A percentile compares a stretch with the other conserved stretches of the same genome.
Conservation (phyloP, 2,888 invertebrate species). For the Pachliopta kotzebuea region DNA sequence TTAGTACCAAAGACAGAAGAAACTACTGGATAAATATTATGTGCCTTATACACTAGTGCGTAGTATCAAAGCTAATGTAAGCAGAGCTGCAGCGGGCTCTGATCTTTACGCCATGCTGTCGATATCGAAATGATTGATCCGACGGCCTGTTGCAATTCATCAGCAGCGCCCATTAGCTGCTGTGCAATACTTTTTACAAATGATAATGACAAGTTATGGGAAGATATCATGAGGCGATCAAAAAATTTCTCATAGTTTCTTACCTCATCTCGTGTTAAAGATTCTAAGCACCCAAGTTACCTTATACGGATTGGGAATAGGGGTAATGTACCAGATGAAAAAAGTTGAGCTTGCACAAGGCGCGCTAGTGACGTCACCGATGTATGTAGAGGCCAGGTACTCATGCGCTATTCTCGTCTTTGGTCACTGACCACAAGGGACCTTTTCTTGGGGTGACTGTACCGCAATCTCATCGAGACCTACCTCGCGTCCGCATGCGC, state of each 20-base stretch:
- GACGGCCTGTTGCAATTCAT: not conserved
- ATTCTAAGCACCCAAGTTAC: conserved; percentile 16
- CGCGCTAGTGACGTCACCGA: conserved; percentile 59
- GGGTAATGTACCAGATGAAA: conserved; percentile 28
- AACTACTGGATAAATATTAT: not conserved
- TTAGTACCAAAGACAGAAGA: not conserved
- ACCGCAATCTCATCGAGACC: conserved; percentile 54
- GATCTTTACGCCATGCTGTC: not conserved
- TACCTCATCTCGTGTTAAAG: conserved; percentile 3
- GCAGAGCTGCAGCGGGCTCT: not conserved
- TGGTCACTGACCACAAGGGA: conserved; percentile 76
- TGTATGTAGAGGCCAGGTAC: conserved; percentile 61
- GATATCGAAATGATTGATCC: not conserved
- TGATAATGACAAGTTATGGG: conserved; percentile 10
- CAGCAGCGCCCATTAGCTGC: not conserved
- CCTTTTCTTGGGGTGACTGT: conserved; percentile 77
- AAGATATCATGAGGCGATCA: conserved; percentile 1
- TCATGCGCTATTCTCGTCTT: conserved; percentile 67
- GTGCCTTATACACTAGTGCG: not conserved
- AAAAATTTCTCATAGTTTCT: conserved; percentile 17
- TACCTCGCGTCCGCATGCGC: conserved; percentile 31
- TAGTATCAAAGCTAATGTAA: not conserved
- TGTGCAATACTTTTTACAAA: not conserved
- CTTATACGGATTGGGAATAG: conserved; percentile 20
- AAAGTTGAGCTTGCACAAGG: conserved; percentile 44